phyloP scores from a whole-genome alignment of 2,797 vertebrate genomes.

The Phrynocephalus vlangalii region DNA sequence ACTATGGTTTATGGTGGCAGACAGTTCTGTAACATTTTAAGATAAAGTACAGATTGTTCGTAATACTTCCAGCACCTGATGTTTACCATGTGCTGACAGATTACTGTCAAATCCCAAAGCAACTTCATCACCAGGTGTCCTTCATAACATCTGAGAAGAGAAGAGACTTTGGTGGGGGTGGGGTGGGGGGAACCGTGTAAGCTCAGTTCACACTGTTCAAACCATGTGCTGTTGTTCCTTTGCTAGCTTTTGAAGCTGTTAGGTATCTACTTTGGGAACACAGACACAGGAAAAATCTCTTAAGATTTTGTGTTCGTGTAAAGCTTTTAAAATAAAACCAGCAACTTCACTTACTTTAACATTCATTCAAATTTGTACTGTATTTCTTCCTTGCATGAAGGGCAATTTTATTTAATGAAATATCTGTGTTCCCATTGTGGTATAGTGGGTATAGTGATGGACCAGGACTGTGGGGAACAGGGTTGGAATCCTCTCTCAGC shows the following conservation, averaged over 20 bases:
- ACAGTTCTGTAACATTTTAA: conserved; percentile 51
- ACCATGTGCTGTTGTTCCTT: conserved; percentile 35
- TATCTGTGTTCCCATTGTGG: no score
- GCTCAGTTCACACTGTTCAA: conserved; percentile 44
- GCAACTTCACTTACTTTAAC: background rate
- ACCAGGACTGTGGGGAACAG: no score
- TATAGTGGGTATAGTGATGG: no score
- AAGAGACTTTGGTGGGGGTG: conserved; percentile 35
- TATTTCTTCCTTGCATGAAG: conserved; percentile 12
- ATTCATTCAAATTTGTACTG: background rate
- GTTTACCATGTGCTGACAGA: conserved; percentile 51
- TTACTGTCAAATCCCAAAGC: conserved; percentile 57
- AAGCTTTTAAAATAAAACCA: conserved; percentile 43
- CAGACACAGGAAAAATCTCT: conserved; percentile 44
- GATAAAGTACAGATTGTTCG: conserved; percentile 50
- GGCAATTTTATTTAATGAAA: conserved; percentile 44
- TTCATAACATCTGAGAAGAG: conserved; percentile 34
- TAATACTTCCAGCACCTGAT: conserved; percentile 50
- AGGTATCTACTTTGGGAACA: conserved; percentile 18
- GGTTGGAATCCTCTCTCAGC: no score
- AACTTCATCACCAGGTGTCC: conserved; percentile 61
- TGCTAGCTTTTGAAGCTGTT: conserved; percentile 52
- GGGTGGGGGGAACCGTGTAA: conserved; percentile 12
- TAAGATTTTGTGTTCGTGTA: conserved; percentile 20
- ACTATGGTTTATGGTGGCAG: background rate